Evolutionary conservation across 2,888 invertebrate species (phyloP).

Genomic region (Pycnomerus fuliginosus): DNA sequence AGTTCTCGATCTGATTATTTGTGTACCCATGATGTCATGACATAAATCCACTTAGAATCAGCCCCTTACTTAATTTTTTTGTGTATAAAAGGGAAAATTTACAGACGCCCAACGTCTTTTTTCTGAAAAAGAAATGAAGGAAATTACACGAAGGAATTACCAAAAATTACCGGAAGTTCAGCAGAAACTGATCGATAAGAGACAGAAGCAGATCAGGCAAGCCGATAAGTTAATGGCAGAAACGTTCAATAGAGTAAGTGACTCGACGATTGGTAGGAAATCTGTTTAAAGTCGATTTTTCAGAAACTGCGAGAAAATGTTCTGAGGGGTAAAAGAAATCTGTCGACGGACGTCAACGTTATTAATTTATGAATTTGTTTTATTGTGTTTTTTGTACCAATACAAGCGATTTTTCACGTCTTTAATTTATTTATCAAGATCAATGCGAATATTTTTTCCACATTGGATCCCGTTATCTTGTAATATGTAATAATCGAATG

Average conservation of each 20-base stretch:
- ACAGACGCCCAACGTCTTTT: conserved; percentile 33
- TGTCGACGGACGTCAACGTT: conserved; percentile 64
- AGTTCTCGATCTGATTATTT: no score
- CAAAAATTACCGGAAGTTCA: conserved; percentile 71
- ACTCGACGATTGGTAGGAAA: conserved; percentile 4
- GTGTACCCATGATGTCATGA: background rate
- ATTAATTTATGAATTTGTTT: conserved; percentile 53
- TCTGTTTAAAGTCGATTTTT: background rate
- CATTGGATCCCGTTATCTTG: no score
- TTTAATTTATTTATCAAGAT: no score
- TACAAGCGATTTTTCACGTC: no score
- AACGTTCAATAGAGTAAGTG: conserved; percentile 70
- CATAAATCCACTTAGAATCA: no score
- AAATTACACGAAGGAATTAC: conserved; percentile 63
- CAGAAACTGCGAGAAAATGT: conserved; percentile 70
- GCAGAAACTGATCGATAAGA: conserved; percentile 62
- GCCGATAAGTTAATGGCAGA: conserved; percentile 75
- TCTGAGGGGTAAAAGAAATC: conserved; percentile 63
- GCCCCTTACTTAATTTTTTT: conserved; percentile 1
- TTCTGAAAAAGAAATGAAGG: conserved; percentile 58
- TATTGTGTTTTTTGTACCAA: no score
- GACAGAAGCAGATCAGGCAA: conserved; percentile 56
- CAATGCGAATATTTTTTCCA: no score
- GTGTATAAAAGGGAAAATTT: conserved; percentile 13
- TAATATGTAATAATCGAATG: no score